These are phyloP conservation scores for Drusus annulatus DNA, from an alignment of 1,140 invertebrate species.

Conservation along the genomic window DNA sequence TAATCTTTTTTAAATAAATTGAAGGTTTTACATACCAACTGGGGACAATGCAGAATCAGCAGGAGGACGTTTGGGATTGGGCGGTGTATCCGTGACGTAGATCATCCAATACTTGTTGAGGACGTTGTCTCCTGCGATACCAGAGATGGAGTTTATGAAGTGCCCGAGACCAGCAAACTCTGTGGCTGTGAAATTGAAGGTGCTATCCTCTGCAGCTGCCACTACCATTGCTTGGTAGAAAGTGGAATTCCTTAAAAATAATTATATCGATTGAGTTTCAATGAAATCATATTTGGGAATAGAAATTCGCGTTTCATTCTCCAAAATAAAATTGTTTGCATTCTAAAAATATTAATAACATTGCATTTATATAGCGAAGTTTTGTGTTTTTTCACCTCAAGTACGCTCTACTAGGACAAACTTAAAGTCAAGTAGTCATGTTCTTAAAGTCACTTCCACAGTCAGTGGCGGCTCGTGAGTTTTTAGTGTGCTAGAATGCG, in stretches of 20 bases:
- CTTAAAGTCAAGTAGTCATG: too few species aligned
- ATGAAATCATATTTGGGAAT: too few species aligned
- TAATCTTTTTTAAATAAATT: neutral
- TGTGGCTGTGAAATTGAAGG: neutral
- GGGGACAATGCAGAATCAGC: neutral
- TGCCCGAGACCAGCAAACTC: neutral
- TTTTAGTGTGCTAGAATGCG: too few species aligned
- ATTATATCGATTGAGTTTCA: too few species aligned
- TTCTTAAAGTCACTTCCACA: too few species aligned
- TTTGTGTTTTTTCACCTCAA: too few species aligned
- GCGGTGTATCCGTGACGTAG: neutral
- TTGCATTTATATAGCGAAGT: too few species aligned
- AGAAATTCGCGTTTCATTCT: too few species aligned
- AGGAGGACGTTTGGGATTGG: neutral
- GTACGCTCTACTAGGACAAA: too few species aligned
- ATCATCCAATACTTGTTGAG: constrained; percentile 2
- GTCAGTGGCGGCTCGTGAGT: too few species aligned
- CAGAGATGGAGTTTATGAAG: constrained; percentile 10
- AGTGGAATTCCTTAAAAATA: neutral
- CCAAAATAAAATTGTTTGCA: too few species aligned
- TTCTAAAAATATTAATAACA: too few species aligned
- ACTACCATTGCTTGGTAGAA: constrained; percentile 13
- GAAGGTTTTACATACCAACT: neutral
- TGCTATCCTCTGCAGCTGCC: neutral
- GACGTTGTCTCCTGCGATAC: neutral